Evolutionary conservation across 2,888 invertebrate species (phyloP).

Genomic region (Aleiodes leptofemur): DNA sequence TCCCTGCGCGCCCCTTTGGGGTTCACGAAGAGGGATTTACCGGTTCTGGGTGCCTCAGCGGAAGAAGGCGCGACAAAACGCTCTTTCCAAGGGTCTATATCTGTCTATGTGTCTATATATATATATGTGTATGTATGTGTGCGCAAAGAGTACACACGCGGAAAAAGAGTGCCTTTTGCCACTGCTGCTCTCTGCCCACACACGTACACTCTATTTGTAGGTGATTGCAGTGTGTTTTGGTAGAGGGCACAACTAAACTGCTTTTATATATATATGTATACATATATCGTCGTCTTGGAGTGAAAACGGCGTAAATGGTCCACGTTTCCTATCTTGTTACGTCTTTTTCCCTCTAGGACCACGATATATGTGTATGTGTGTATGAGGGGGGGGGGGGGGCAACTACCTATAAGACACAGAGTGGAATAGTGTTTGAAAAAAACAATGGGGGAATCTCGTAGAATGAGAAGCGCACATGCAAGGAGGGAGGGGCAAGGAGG

Average conservation of each 20-base stretch:
- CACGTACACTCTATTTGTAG: conserved; percentile 1
- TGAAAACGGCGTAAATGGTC: too few relatives aligned
- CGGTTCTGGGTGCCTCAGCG: conserved; percentile 39
- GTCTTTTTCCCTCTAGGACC: too few relatives aligned
- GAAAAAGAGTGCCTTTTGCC: background rate
- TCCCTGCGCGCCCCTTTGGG: background rate
- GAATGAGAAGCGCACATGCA: background rate
- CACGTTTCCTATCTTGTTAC: too few relatives aligned
- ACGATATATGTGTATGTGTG: too few relatives aligned
- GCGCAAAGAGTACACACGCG: conserved; percentile 10
- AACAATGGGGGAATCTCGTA: background rate
- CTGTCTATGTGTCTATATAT: background rate
- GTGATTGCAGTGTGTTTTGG: conserved; percentile 11
- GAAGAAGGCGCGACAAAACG: conserved; percentile 34
- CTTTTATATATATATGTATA: background rate
- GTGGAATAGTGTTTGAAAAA: background rate
- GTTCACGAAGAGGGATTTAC: conserved; percentile 40
- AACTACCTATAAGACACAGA: too few relatives aligned
- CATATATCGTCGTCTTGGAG: too few relatives aligned
- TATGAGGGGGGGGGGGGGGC: background rate
- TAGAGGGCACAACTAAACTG: background rate
- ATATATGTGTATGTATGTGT: background rate
- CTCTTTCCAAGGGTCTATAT: conserved; percentile 7
- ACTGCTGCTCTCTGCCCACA: conserved; percentile 12
- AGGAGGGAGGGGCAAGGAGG: background rate